Percentiles rank a stretch among this genome's conserved stretches.
phyloP scores from a whole-genome alignment of 2,888 invertebrate species.

The Cheilosia grossa region DNA sequence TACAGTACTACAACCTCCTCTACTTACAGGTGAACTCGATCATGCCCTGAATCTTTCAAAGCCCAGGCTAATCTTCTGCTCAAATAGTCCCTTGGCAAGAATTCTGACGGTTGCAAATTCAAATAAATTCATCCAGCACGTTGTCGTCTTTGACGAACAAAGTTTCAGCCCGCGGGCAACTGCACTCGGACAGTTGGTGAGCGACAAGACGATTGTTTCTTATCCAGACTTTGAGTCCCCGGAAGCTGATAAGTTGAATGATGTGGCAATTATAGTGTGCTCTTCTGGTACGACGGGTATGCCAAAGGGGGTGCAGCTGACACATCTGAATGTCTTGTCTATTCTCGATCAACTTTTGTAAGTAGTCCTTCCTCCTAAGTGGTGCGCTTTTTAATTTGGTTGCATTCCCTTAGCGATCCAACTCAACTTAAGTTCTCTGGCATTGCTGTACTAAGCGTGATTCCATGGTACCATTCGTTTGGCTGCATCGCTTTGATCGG shows the following conservation, averaged over 20 bases:
- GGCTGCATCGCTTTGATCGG: conserved; percentile 88
- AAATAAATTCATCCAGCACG: conserved; percentile 84
- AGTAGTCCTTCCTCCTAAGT: conserved; percentile 31
- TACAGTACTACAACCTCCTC: not conserved
- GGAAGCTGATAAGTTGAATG: conserved; percentile 85
- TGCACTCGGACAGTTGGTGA: conserved; percentile 78
- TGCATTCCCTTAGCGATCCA: conserved; percentile 76
- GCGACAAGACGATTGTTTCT: conserved; percentile 79
- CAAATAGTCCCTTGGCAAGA: conserved; percentile 85
- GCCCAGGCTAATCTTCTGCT: conserved; percentile 88
- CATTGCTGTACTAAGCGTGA: conserved; percentile 85
- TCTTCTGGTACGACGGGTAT: conserved; percentile 92
- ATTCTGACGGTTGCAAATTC: conserved; percentile 85
- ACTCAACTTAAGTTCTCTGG: conserved; percentile 77
- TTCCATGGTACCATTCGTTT: conserved; percentile 94
- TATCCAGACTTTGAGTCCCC: conserved; percentile 82
- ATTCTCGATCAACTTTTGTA: conserved; percentile 80
- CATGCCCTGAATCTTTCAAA: conserved; percentile 88
- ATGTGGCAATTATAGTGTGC: conserved; percentile 87
- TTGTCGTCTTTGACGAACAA: conserved; percentile 85
- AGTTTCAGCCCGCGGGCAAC: conserved; percentile 76
- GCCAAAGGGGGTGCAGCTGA: conserved; percentile 90
- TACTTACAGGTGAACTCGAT: conserved; percentile 86
- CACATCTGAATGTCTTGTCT: conserved; percentile 86
- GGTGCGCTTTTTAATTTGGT: not conserved